These are phyloP conservation scores for Hemicordylus capensis DNA, from an alignment of 2,113 vertebrate species.

Conservation along the genomic window DNA sequence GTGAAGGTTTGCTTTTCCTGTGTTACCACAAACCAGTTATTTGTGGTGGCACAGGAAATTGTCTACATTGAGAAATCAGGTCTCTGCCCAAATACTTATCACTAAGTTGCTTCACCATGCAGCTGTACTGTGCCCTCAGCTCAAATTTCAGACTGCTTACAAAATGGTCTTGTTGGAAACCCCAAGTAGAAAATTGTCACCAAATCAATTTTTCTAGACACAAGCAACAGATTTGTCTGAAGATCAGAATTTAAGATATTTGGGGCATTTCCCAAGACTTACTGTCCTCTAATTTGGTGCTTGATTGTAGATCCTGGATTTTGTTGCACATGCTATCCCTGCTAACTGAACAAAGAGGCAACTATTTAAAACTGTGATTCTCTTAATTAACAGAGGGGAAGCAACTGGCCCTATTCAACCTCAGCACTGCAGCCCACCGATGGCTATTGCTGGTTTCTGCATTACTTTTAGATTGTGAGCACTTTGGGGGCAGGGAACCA, in stretches of 20 bases:
- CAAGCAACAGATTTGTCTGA: neutral
- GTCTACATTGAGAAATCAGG: neutral
- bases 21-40: neutral
- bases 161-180: neutral
- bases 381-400: too few relatives aligned
- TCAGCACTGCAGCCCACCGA: too few relatives aligned
- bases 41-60: neutral
- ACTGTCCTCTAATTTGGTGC: too few relatives aligned
- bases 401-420: too few relatives aligned
- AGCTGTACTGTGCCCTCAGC: neutral
- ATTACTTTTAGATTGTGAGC: too few relatives aligned
- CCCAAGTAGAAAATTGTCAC: neutral
- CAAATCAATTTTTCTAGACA: neutral
- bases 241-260: neutral
- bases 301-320: neutral
- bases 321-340: neutral
- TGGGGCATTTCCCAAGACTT: too few relatives aligned
- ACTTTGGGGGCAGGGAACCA: too few relatives aligned
- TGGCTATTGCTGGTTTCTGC: too few relatives aligned
- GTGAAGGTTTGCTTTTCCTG: neutral
- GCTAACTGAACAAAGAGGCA: too few relatives aligned
- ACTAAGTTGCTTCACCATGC: neutral
- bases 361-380: too few relatives aligned
- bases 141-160: neutral
- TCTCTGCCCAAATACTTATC: neutral